A percentile compares a stretch with the other conserved stretches of the same genome.
phyloP scores from a whole-genome alignment of 2,113 vertebrate species.

The Passer domesticus region DNA sequence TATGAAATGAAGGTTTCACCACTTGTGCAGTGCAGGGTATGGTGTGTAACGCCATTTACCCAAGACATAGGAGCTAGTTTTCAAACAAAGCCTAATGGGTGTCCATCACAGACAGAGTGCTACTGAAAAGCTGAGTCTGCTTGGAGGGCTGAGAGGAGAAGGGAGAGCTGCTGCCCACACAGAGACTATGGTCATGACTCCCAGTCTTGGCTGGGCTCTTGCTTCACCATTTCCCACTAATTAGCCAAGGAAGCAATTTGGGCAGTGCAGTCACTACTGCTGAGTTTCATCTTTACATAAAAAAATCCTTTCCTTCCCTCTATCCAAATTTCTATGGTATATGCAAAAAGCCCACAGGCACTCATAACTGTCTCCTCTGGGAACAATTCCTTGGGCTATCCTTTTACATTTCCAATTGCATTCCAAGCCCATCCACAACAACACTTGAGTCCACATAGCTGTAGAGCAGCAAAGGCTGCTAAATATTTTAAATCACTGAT shows the following conservation, averaged over 20 bases:
- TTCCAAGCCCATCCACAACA: background rate
- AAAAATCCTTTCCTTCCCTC: background rate
- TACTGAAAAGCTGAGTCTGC: background rate
- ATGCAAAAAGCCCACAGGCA: background rate
- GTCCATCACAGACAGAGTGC: background rate
- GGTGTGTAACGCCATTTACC: background rate
- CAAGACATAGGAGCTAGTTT: background rate
- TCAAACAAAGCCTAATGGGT: background rate
- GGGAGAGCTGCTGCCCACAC: background rate
- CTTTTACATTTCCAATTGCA: background rate
- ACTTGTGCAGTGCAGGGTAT: background rate
- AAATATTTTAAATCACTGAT: background rate
- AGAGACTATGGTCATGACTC: accelerated
- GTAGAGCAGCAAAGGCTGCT: background rate
- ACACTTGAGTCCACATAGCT: too few species aligned
- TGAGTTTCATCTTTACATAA: background rate
- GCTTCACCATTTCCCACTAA: background rate
- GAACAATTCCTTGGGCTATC: background rate
- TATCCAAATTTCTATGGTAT: background rate
- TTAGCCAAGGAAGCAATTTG: background rate
- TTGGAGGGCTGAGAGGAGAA: background rate
- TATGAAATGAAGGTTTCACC: background rate
- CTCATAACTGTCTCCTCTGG: accelerated
- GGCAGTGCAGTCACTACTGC: background rate
- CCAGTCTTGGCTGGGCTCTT: background rate